Conservation (phyloP, 2,113 vertebrate genomes). For the Oxygymnocypris stewartii region DNA sequence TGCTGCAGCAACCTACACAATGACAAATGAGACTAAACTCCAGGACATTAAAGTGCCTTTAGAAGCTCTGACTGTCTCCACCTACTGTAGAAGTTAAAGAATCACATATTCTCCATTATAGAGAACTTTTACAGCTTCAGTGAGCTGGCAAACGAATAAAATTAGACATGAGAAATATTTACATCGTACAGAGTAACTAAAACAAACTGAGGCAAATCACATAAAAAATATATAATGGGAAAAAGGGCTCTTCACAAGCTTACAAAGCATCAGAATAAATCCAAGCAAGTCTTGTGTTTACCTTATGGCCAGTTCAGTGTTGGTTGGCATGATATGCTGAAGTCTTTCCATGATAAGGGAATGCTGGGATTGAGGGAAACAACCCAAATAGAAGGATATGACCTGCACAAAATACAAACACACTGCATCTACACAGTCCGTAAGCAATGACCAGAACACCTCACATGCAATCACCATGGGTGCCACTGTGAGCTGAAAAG, state of each 20-base stretch:
- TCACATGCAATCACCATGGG: background rate
- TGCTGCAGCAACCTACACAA: constrained; percentile 86
- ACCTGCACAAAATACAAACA: constrained; percentile 76
- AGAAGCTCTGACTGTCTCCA: background rate
- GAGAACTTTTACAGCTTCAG: background rate
- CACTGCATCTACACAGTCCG: background rate
- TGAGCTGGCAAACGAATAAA: background rate
- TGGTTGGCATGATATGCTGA: constrained; percentile 86
- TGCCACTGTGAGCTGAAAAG: background rate
- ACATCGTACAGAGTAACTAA: too few species aligned
- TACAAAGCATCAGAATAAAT: background rate
- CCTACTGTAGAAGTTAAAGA: background rate
- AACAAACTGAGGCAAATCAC: background rate
- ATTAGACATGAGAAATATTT: too few species aligned
- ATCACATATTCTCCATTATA: background rate
- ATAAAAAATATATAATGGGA: background rate
- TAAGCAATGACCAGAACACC: background rate
- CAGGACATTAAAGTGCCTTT: constrained; percentile 13
- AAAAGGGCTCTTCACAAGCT: background rate
- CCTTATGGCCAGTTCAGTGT: constrained; percentile 91
- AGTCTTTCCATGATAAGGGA: constrained; percentile 89
- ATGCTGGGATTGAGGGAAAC: constrained; percentile 86
- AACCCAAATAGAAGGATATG: constrained; percentile 88
- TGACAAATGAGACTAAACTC: constrained; percentile 56
- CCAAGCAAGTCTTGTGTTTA: constrained; percentile 61